Evolutionary conservation across 2,888 invertebrate species (phyloP).

Genomic region (Papilio elwesi): DNA sequence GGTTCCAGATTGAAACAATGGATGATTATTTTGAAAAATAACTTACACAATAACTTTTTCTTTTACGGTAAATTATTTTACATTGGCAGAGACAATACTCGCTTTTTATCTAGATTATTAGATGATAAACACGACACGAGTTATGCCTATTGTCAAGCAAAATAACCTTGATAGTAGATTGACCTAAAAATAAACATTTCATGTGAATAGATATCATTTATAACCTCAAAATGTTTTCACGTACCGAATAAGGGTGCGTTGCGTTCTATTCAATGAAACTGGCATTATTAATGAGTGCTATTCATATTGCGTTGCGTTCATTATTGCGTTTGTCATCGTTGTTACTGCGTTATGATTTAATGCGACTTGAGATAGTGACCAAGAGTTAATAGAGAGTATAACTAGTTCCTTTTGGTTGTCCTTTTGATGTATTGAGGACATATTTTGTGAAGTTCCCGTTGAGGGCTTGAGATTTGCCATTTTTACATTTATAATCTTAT

Average conservation of each 20-base stretch:
- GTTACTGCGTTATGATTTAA: slow-evolving; percentile 49
- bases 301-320: slow-evolving; percentile 57
- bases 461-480: neutral
- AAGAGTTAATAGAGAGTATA: slow-evolving; percentile 61
- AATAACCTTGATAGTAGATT: neutral
- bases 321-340: slow-evolving; percentile 52
- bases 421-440: slow-evolving; percentile 53
- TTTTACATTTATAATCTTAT: slow-evolving; percentile 18
- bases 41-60: no score
- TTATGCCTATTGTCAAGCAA: neutral
- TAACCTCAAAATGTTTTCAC: slow-evolving; percentile 30
- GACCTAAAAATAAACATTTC: slow-evolving; percentile 3
- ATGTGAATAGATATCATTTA: slow-evolving; percentile 25
- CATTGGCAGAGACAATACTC: neutral
- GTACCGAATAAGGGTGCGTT: slow-evolving; percentile 21
- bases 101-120: neutral
- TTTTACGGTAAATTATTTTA: no score
- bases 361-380: slow-evolving; percentile 61
- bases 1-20: no score
- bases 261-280: slow-evolving; percentile 29
- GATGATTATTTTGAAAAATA: no score
- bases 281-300: slow-evolving; percentile 49
- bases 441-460: slow-evolving; percentile 47
- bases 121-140: neutral
- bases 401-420: slow-evolving; percentile 56